These are phyloP conservation scores for Cryptocephalus moraei DNA, from an alignment of 2,888 invertebrate species.

Conservation along the genomic window DNA sequence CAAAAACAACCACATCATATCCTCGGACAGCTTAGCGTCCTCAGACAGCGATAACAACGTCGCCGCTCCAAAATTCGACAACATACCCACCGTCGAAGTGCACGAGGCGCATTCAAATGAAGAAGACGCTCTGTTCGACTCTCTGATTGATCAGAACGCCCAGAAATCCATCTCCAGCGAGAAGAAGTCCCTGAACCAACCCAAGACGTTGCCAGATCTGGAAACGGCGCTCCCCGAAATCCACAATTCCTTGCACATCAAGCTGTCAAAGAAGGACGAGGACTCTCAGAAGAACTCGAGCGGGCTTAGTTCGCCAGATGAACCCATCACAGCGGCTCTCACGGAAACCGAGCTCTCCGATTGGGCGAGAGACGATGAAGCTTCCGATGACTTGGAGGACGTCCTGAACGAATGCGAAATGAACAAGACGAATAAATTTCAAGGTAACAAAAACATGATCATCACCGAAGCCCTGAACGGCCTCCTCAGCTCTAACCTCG, in stretches of 20 bases:
- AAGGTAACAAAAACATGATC: slow-evolving; percentile 22
- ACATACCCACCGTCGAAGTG: slow-evolving; percentile 24
- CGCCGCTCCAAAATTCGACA: slow-evolving; percentile 18
- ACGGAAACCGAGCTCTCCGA: slow-evolving; percentile 85
- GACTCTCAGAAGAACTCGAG: slow-evolving; percentile 17
- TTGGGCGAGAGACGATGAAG: slow-evolving; percentile 75
- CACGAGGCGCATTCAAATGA: slow-evolving; percentile 27
- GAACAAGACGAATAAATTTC: slow-evolving; percentile 7
- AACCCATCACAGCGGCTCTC: slow-evolving; percentile 55
- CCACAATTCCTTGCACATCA: slow-evolving; percentile 26
- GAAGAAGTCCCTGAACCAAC: slow-evolving; percentile 36
- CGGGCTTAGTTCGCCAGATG: slow-evolving; percentile 41
- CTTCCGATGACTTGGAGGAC: slow-evolving; percentile 64
- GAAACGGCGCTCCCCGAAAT: slow-evolving; percentile 24
- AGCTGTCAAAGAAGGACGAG: slow-evolving; percentile 9
- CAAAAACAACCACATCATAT: slow-evolving; percentile 34
- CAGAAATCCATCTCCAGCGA: slow-evolving; percentile 33
- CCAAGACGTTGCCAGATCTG: slow-evolving; percentile 32
- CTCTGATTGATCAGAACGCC: background rate
- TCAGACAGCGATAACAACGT: slow-evolving; percentile 21
- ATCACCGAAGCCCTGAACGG: slow-evolving; percentile 29
- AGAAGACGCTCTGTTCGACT: background rate
- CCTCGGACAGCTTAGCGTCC: slow-evolving; percentile 51
- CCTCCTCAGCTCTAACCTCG: slow-evolving; percentile 45
- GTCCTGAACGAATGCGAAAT: slow-evolving; percentile 45